Evolutionary conservation across 2,113 vertebrate genomes (phyloP), one percentile per base, ranked within the genome.

Genomic region (Sander vitreus): DNA sequence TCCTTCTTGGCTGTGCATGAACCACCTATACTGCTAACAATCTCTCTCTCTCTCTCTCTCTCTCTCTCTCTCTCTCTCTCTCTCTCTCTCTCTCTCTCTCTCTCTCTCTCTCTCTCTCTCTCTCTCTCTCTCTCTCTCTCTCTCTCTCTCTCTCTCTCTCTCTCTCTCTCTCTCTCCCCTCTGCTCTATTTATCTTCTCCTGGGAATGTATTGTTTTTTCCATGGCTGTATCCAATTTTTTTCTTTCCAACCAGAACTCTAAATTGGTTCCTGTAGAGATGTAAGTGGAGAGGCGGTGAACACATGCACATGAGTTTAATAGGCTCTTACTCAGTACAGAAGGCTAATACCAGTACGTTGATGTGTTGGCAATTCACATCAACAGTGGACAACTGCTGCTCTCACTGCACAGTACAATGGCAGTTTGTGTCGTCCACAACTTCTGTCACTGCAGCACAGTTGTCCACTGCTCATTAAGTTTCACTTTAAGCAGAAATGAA

Each of bases 141-240:
- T 33, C 30, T 5, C 30, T 33, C 30, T 33, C 27, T 27, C 27
- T 25, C 25, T 25, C 25, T 25, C 25, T 33, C 30, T 33, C 30
- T 33, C 30, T 33, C 30, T 33, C 30, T 33, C 30, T 5, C 30
- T 33, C 30, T 33, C 27, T 27, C 27, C 50, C 27, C 36, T 51
- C 65, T 62, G 15, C 72, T 7, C 50, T 70, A 60, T 45, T 48
- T 33, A 6, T 82, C 54, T 76, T 85, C 75, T 81, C 79, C 73
- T 76, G 71, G 43, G 19, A 72, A 18, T 70, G 27, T 55, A 48
- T 81, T 54, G 58, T 88, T 90, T 90, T 90, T 92, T 92, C 89
- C 79, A 69, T 64, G 2, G 14, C n/a, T 73, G 23, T 2, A 16
- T 89, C 78, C 86, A 82, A 67, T 18, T 53, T 53, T 75, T 80